Evolutionary conservation across 1,140 invertebrate genomes (phyloP), one percentile per base, ranked within the genome.

Genomic region (Danaus plexippus): DNA sequence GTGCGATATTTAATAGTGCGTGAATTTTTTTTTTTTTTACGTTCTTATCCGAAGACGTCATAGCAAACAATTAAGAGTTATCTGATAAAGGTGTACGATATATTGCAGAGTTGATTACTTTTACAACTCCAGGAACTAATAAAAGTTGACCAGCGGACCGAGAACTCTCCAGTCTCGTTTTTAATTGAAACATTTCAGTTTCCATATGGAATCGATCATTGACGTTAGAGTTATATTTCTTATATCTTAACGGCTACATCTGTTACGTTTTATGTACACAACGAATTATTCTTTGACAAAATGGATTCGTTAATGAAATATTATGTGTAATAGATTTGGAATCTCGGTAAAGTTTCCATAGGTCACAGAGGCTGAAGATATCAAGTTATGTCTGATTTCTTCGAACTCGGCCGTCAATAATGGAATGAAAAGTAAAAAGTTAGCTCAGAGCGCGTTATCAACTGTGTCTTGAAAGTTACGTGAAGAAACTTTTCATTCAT

Each of bases 81-180:
- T 72, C 70, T 71, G 61, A 78, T 70, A 72, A 73, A 69, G 68
- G 59, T 65, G 67, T 54, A 59, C 67, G 74, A 80, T 81, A 77
- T 75, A 79, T 77, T 60, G 77, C 60, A 66, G 63, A 69, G 71
- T 82, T 82, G 77, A 80, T 84, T 82, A 80, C 80, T 80, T 81
- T 81, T 76, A 72, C 78, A 69, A 68, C 71, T 77, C 61, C 54
- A 63, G 41, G 61, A 81, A 82, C 71, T 81, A 83, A 85, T 85
- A 83, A 82, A 85, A 83, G 70, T 83, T 82, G 75, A 78, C 74
- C 75, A 80, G 74, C 71, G 73, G 64, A 75, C 69, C 73, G 71
- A 67, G 56, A 75, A 71, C 67, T 71, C 56, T 60, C 61, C 52
- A 73, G 74, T 71, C 62, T 62, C 75, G 71, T 76, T 81, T 83